phyloP scores from a whole-genome alignment of 2,113 vertebrate genomes.

The Heliornis fulica region DNA sequence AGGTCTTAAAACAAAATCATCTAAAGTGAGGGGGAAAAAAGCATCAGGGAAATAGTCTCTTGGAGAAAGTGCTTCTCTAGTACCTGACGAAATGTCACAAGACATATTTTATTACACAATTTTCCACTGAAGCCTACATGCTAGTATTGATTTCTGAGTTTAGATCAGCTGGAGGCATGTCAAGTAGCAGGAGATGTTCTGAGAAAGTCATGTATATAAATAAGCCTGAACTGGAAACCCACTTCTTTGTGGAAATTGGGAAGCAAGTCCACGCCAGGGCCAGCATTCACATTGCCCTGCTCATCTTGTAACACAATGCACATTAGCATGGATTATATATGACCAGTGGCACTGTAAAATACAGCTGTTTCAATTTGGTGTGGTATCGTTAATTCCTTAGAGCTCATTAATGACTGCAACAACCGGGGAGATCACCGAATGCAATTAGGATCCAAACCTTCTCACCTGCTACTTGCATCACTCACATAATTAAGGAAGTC shows the following conservation, averaged over 20 bases:
- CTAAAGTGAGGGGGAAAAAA: neutral
- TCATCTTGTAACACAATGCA: neutral
- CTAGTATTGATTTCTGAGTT: constrained; percentile 20
- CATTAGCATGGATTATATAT: neutral
- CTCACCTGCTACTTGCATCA: neutral
- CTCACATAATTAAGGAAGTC: neutral
- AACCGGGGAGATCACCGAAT: neutral
- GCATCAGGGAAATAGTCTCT: constrained; percentile 1
- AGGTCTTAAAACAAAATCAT: constrained; percentile 57
- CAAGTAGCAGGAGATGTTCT: neutral
- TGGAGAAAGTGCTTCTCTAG: constrained; percentile 42
- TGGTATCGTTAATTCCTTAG: neutral
- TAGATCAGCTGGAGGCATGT: neutral
- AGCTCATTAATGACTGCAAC: neutral
- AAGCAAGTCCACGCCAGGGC: neutral
- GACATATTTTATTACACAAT: constrained; percentile 9
- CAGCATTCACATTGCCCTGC: neutral
- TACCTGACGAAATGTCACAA: constrained; percentile 56
- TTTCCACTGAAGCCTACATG: constrained; percentile 20
- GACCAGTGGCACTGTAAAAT: neutral
- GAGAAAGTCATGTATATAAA: neutral
- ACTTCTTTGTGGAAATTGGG: neutral
- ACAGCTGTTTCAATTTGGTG: neutral
- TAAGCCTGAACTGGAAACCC: neutral
- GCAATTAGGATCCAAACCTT: neutral